Evolutionary conservation across 2,888 invertebrate genomes (phyloP).

Genomic region (Netelia inedita): DNA sequence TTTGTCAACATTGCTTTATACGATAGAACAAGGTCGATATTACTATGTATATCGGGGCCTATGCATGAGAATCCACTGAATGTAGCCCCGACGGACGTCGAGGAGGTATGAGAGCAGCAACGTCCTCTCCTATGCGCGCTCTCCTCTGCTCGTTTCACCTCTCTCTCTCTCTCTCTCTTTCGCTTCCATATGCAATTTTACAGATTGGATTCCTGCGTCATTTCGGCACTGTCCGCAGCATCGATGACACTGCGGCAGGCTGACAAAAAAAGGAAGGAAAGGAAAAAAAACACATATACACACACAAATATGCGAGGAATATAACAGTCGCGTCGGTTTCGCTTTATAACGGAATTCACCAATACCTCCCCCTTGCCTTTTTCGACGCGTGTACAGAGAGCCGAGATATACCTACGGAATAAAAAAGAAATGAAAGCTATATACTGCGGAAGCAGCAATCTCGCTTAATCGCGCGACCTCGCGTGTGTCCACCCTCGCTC

Average conservation of each 20-base stretch:
- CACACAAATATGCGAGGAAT: background rate
- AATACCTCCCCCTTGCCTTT: background rate
- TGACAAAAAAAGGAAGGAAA: conserved; percentile 4
- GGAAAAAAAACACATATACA: background rate
- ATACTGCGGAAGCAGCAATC: conserved; percentile 46
- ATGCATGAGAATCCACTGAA: conserved; percentile 23
- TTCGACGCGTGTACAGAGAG: background rate
- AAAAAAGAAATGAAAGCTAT: background rate
- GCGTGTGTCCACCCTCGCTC: conserved; percentile 22
- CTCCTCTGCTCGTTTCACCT: background rate
- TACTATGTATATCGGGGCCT: conserved; percentile 22
- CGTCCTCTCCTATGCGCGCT: background rate
- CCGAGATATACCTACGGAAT: background rate
- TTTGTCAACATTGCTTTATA: conserved; percentile 39
- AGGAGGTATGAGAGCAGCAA: background rate
- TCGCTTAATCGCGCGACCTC: conserved; percentile 57
- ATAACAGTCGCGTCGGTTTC: too few species aligned
- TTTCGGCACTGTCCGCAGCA: conserved; percentile 62
- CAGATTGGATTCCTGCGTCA: conserved; percentile 73
- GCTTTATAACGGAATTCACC: too few species aligned
- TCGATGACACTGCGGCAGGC: conserved; percentile 60
- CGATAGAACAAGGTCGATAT: conserved; percentile 19
- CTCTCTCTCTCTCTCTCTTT: conserved; percentile 50
- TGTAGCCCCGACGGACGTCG: conserved; percentile 5
- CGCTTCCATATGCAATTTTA: conserved; percentile 72